A percentile compares a stretch with the other conserved stretches of the same genome.
Conservation (phyloP, 2,888 invertebrate species). For the Azorinus chamasolen region DNA sequence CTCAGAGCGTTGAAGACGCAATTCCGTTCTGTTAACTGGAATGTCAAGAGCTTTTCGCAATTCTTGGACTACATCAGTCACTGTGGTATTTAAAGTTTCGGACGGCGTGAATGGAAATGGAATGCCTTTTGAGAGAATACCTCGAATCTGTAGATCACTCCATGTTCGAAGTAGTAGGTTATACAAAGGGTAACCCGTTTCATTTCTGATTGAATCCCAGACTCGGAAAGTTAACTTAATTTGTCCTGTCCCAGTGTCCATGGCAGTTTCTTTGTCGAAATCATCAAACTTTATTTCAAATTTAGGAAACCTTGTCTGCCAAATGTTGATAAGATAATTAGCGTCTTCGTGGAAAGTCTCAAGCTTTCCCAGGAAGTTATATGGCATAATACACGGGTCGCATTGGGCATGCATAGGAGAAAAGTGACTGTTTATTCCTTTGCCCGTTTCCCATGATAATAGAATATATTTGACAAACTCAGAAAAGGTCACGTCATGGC, state of each 20-base stretch:
- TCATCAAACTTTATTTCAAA: slow-evolving; percentile 64
- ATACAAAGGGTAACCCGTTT: slow-evolving; percentile 65
- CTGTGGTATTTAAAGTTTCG: slow-evolving; percentile 34
- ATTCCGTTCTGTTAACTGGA: slow-evolving; percentile 27
- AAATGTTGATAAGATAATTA: slow-evolving; percentile 50
- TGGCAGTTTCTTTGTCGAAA: slow-evolving; percentile 67
- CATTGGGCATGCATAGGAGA: slow-evolving; percentile 68
- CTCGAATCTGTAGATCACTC: slow-evolving; percentile 74
- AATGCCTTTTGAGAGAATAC: slow-evolving; percentile 65
- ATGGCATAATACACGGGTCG: slow-evolving; percentile 67
- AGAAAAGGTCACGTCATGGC: slow-evolving; percentile 74
- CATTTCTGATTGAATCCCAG: slow-evolving; percentile 28
- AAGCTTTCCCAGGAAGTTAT: slow-evolving; percentile 70
- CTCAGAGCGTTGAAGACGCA: slow-evolving; percentile 65
- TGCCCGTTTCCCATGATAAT: slow-evolving; percentile 22
- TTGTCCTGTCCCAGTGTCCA: slow-evolving; percentile 42
- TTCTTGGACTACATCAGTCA: slow-evolving; percentile 36
- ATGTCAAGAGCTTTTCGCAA: slow-evolving; percentile 39
- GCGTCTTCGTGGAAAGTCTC: slow-evolving; percentile 70
- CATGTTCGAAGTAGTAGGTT: slow-evolving; percentile 66
- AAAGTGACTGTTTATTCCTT: slow-evolving; percentile 67
- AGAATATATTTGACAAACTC: slow-evolving; percentile 72
- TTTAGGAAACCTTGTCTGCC: slow-evolving; percentile 47
- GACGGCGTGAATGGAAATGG: slow-evolving; percentile 58
- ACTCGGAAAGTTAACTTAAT: slow-evolving; percentile 45